phyloP scores from a whole-genome alignment of 2,888 invertebrate genomes.

The Pyrrhia umbra region DNA sequence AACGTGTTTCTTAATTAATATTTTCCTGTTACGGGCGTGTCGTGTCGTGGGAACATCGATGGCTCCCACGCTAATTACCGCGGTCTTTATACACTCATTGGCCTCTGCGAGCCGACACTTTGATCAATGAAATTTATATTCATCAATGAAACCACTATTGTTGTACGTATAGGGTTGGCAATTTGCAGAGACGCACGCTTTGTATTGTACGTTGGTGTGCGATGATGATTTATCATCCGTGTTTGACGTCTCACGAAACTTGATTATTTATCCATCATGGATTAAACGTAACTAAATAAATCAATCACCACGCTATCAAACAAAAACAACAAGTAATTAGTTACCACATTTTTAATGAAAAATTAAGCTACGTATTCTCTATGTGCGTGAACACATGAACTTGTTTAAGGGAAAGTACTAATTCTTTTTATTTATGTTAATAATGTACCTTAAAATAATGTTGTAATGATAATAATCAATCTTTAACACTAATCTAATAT shows the following conservation, averaged over 20 bases:
- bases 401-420: too few relatives aligned
- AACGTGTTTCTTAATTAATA: conserved; percentile 77
- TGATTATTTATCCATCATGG: conserved; percentile 37
- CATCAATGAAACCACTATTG: conserved; percentile 80
- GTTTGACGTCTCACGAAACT: conserved; percentile 48
- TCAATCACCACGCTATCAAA: conserved; percentile 6
- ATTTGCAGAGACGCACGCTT: conserved; percentile 63
- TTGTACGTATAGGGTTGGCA: conserved; percentile 67
- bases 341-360: too few relatives aligned
- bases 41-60: conserved; percentile 84
- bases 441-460: too few relatives aligned
- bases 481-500: too few relatives aligned
- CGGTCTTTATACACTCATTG: conserved; percentile 76
- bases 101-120: conserved; percentile 70
- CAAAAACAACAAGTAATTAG: background rate
- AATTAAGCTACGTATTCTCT: too few relatives aligned
- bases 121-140: conserved; percentile 83
- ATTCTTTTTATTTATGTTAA: too few relatives aligned
- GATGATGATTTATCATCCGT: conserved; percentile 58
- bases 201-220: conserved; percentile 64
- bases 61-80: conserved; percentile 85
- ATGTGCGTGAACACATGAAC: too few relatives aligned
- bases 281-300: conserved; percentile 21
- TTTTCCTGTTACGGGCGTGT: conserved; percentile 78
- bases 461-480: too few relatives aligned